Evolutionary conservation across 2,888 invertebrate genomes (phyloP), one percentile per base, ranked within the genome.

Genomic region (Meghimatium bilineatum): DNA sequence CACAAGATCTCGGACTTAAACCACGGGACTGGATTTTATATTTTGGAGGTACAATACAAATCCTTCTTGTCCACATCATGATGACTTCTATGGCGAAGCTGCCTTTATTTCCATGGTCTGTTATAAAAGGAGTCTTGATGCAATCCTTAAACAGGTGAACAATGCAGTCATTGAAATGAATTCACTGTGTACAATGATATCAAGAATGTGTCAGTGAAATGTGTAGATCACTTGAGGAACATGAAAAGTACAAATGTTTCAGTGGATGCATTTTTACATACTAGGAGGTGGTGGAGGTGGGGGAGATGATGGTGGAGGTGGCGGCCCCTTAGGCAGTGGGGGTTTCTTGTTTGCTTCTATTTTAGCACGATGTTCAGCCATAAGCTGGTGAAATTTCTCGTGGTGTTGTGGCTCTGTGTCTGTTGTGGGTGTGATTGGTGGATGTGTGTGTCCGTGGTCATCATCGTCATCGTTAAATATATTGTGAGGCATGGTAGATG

Each of bases 401-500:
- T 52, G 82, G 63, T 49, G 82, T n/a, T 49, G 66, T n/a, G 71
- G 85, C n/a, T 36, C 56, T 12, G 34, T 32, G 44, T 71, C 80
- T 29, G n/a, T 26, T 56, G 71, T 72, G n/a, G 63, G 77, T 49
- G 83, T 83, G 72, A 72, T 66, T 8, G 80, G 79, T 26, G 80
- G 69, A 23, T 71, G 78, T 34, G 26, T 29, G 60, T 66, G 49
- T n/a, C 60, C 44, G 5, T 36, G 29, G 32, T 84, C 80, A 29
- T 83, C 79, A 26, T 83, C 83, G 32, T 80, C 80, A 23, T 84
- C 84, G 34, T 83, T 71, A 67, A 84, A 84, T 44, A 84, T 84
- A 56, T 84, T 80, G 38, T 75, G 79, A 49, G 84, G 84, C 80
- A 84, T 63, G 74, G 80, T 75, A 34, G 84, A 80, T 49, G 84